Conservation (phyloP, 2,113 vertebrate species). For the Terrapene triunguis region DNA sequence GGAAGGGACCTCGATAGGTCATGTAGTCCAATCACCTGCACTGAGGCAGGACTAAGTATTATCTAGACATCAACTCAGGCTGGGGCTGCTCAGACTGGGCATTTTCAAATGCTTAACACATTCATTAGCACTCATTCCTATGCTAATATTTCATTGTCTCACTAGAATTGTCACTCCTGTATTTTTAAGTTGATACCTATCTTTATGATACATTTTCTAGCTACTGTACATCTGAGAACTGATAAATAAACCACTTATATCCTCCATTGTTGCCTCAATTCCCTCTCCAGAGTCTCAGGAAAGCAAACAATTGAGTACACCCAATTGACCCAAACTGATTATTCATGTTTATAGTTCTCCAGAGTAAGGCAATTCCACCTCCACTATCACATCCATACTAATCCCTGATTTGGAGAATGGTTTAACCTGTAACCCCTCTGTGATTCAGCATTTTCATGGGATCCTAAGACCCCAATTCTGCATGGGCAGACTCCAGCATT, state of each 20-base stretch:
- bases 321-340: background rate
- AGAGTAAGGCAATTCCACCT: background rate
- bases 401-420: background rate
- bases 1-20: background rate
- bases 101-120: background rate
- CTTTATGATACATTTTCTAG: background rate
- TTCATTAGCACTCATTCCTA: background rate
- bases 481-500: background rate
- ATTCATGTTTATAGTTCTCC: background rate
- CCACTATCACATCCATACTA: background rate
- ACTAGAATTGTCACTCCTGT: background rate
- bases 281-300: background rate
- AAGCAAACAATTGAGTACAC: accelerated
- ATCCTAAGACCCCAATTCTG: background rate
- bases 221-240: background rate
- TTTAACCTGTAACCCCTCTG: background rate
- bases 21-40: background rate
- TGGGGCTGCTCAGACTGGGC: background rate
- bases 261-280: background rate
- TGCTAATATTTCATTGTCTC: background rate
- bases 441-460: background rate
- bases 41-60: background rate
- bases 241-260: background rate
- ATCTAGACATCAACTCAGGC: background rate
- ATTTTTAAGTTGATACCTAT: background rate